Evolutionary conservation across 1,140 invertebrate genomes (phyloP).

Genomic region (Metopolophium dirhodum): DNA sequence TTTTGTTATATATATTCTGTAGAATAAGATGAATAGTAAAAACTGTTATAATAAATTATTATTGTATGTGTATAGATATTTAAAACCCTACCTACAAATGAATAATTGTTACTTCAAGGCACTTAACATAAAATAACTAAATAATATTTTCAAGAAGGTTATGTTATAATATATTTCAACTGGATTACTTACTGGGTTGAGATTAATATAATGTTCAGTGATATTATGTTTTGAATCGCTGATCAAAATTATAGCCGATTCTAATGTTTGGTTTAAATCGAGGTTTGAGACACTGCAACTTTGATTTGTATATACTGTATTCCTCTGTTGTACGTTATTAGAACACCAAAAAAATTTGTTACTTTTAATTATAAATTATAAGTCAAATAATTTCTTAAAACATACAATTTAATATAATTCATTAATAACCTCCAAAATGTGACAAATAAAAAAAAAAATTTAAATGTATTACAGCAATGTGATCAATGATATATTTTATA

Average conservation of each 20-base stretch:
- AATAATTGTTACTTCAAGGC: not conserved
- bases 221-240: no score
- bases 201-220: no score
- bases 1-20: not conserved
- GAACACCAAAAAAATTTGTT: not conserved
- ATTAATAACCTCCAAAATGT: not conserved
- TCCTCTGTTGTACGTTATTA: not conserved
- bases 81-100: not conserved
- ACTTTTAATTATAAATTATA: not conserved
- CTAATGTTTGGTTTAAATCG: not conserved
- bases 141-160: not conserved
- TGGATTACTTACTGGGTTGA: not conserved
- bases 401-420: not conserved
- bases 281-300: not conserved
- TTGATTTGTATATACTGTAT: not conserved
- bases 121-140: not conserved
- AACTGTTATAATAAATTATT: not conserved
- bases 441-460: not conserved
- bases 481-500: not conserved
- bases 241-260: no score
- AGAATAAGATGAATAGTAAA: not conserved
- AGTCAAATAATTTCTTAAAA: not conserved
- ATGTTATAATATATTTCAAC: not conserved
- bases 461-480: not conserved
- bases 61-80: not conserved